Evolutionary conservation across 2,113 vertebrate species (phyloP).

Genomic region (Acrocephalus arundinaceus): DNA sequence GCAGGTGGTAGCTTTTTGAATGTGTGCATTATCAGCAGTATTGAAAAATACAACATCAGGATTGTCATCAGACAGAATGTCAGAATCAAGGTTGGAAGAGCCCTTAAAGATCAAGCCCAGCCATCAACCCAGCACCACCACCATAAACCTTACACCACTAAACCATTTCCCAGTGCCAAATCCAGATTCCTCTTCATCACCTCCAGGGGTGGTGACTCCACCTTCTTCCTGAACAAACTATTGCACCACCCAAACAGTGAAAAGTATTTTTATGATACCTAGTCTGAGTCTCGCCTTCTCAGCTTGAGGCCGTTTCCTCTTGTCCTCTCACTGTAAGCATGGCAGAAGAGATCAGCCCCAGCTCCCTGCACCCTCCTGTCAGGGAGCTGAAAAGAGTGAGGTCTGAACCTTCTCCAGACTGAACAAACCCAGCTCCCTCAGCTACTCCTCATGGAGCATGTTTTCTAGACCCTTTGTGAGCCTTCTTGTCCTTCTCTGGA

Average conservation of each 20-base stretch:
- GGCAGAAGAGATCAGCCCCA: background rate
- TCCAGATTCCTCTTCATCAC: background rate
- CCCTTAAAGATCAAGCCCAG: background rate
- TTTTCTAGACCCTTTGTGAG: background rate
- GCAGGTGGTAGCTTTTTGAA: background rate
- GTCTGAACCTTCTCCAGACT: background rate
- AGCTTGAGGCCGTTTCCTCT: background rate
- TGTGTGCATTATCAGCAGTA: background rate
- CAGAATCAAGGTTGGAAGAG: background rate
- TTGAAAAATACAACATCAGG: background rate
- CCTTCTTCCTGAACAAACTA: background rate
- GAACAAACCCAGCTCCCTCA: background rate
- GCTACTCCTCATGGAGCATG: background rate
- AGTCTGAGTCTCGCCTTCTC: background rate
- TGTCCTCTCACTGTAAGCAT: background rate
- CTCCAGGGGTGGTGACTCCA: background rate
- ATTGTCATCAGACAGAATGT: background rate
- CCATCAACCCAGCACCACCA: background rate
- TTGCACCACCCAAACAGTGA: background rate
- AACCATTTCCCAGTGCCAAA: background rate
- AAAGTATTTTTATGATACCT: background rate
- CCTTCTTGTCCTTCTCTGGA: background rate
- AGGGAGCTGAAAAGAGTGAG: background rate
- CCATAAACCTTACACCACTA: background rate
- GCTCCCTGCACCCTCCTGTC: background rate